These are phyloP conservation scores for Plecturocebus donacophilus DNA, from an alignment of 2,113 vertebrate species.

Conservation along the genomic window DNA sequence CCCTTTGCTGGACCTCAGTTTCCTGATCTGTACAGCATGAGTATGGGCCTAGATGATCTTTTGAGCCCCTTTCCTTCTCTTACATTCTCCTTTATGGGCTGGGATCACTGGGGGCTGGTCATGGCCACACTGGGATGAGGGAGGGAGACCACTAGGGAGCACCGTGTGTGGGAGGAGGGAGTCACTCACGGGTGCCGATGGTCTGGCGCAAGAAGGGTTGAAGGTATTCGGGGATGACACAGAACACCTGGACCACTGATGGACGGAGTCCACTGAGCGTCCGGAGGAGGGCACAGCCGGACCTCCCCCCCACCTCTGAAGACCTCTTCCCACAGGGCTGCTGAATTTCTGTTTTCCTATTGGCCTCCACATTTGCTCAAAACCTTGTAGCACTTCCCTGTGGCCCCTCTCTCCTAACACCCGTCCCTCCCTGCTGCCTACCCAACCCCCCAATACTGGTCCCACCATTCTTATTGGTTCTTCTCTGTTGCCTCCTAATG, in stretches of 20 bases:
- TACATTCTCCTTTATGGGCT: rapidly evolving
- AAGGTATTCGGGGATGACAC: conserved; percentile 89
- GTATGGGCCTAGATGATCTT: neutral
- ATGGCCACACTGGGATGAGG: neutral
- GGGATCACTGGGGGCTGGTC: neutral
- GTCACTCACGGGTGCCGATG: conserved; percentile 86
- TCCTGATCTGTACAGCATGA: neutral
- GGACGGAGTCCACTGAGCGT: neutral
- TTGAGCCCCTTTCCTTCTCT: neutral
- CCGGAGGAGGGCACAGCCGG: rapidly evolving
- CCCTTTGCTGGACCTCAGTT: neutral
- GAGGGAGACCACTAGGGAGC: neutral
- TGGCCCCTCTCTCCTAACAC: neutral
- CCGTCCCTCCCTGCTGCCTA: neutral
- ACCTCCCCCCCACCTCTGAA: neutral
- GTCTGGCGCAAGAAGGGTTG: conserved; percentile 80
- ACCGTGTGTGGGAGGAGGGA: rapidly evolving
- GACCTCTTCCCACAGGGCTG: neutral
- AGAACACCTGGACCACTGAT: conserved; percentile 88
- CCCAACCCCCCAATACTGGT: no score
- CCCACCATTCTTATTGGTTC: no score
- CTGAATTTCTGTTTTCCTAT: rapidly evolving
- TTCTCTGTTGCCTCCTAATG: rapidly evolving
- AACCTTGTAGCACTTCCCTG: neutral
- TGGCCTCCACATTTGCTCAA: neutral